Evolutionary conservation across 2,113 vertebrate genomes (phyloP), one percentile per base, ranked within the genome.

Genomic region (Cynoglossus semilaevis): DNA sequence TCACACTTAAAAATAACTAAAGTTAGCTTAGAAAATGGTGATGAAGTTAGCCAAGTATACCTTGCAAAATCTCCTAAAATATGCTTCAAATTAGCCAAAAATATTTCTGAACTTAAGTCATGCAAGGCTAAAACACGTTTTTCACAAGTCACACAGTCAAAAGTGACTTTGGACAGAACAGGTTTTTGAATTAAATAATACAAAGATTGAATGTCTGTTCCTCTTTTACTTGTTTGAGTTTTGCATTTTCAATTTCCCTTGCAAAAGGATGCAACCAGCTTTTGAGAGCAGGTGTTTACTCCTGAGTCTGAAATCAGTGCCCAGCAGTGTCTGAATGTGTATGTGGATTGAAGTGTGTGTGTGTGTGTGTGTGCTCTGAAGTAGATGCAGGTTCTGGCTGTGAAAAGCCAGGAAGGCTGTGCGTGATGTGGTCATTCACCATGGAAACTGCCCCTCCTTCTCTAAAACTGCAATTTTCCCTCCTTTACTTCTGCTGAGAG

Each of bases 361-460:
- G 49, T 63, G 53, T 63, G 55, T 49, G 35, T 56, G 59, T 15
- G 52, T n/a, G 15, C 18, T 67, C 37, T 71, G 60, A 76, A 71
- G 60, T 62, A 67, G 15, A 62, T 77, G 75, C 73, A 77, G 59
- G 53, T 65, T 54, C 63, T 49, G 51, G 62, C 51, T 15, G 22
- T 65, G 52, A 69, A 69, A 72, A 59, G 64, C 52, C 43, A 65
- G 71, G 62, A 66, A 81, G 47, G 63, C 48, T 47, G 56, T 47
- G 34, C 35, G 37, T 16, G 58, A 80, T 82, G 34, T 57, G 73
- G 70, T 34, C 66, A 59, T 79, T 91, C 74, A 74, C 83, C 88
- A 91, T 88, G 88, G 88, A 88, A 88, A 89, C 89, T 45, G 55
- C 50, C 72, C 68, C 76, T 77, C 67, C 72, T 76, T 81, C 77